phyloP scores from a whole-genome alignment of 2,888 invertebrate species.

The Caenorhabditis parvicauda region DNA sequence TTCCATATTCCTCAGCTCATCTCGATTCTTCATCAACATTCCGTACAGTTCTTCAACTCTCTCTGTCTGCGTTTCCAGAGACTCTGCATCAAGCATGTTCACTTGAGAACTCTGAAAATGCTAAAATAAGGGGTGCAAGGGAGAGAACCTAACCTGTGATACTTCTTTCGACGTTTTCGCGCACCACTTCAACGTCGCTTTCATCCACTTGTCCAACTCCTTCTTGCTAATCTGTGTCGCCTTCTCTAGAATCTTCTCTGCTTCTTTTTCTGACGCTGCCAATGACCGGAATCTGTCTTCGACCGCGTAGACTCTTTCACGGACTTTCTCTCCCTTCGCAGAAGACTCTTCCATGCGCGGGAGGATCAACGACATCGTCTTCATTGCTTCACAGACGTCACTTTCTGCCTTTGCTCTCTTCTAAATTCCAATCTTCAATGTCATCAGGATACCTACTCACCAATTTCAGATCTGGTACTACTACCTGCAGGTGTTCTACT shows the following conservation, averaged over 20 bases:
- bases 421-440: too few relatives aligned
- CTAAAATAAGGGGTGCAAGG: too few relatives aligned
- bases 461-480: too few relatives aligned
- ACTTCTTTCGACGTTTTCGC: constrained; percentile 22
- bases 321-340: constrained; percentile 14
- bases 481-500: too few relatives aligned
- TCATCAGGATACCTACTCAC: too few relatives aligned
- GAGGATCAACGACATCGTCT: constrained; percentile 29
- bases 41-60: constrained; percentile 6
- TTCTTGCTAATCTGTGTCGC: constrained; percentile 23
- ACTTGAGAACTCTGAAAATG: too few relatives aligned
- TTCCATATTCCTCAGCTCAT: background rate
- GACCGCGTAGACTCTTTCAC: constrained; percentile 22
- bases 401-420: too few relatives aligned
- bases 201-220: constrained; percentile 17
- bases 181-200: constrained; percentile 26
- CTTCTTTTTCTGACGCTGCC: background rate
- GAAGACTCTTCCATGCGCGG: constrained; percentile 36
- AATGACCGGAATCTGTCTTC: constrained; percentile 22
- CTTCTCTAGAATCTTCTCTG: background rate
- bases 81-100: constrained; percentile 27
- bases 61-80: constrained; percentile 15
- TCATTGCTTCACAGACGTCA: constrained; percentile 33
- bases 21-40: constrained; percentile 14
- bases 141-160: constrained; percentile 11